These are phyloP conservation scores for Rana temporaria DNA, from an alignment of 2,113 vertebrate genomes.

Conservation along the genomic window DNA sequence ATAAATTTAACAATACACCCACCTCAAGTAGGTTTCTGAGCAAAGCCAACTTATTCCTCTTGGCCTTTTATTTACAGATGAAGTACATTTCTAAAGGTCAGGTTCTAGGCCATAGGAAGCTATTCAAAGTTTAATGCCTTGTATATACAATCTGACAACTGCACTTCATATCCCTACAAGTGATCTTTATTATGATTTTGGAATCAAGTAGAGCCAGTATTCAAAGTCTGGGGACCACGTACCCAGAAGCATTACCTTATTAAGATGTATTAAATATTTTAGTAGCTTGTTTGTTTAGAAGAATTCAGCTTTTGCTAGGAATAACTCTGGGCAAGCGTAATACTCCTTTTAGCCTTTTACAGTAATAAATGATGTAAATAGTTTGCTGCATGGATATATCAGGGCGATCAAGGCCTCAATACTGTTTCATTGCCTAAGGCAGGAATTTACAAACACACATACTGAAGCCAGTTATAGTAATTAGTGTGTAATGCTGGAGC, in stretches of 20 bases:
- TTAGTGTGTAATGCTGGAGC: too few relatives aligned
- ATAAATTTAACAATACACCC: constrained; percentile 34
- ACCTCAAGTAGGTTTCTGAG: constrained; percentile 18
- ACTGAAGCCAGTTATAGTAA: too few relatives aligned
- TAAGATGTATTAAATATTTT: neutral
- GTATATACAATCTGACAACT: constrained; percentile 24
- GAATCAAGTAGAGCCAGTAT: neutral
- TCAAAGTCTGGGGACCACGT: neutral
- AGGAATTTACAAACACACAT: too few relatives aligned
- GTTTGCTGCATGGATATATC: too few relatives aligned
- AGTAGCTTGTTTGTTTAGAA: neutral
- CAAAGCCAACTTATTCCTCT: neutral
- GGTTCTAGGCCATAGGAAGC: constrained; percentile 14
- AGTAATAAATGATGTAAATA: too few relatives aligned
- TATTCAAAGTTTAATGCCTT: constrained; percentile 37
- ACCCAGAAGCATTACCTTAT: neutral
- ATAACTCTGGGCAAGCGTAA: too few relatives aligned
- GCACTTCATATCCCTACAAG: neutral
- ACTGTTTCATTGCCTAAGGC: too few relatives aligned
- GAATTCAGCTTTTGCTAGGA: neutral
- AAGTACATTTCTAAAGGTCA: constrained; percentile 52
- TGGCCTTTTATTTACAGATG: constrained; percentile 40
- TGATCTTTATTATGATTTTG: constrained; percentile 14
- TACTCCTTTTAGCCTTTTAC: too few relatives aligned
- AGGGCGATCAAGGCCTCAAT: too few relatives aligned